phyloP scores from a whole-genome alignment of 2,888 invertebrate species.

The Agrochola lychnidis region DNA sequence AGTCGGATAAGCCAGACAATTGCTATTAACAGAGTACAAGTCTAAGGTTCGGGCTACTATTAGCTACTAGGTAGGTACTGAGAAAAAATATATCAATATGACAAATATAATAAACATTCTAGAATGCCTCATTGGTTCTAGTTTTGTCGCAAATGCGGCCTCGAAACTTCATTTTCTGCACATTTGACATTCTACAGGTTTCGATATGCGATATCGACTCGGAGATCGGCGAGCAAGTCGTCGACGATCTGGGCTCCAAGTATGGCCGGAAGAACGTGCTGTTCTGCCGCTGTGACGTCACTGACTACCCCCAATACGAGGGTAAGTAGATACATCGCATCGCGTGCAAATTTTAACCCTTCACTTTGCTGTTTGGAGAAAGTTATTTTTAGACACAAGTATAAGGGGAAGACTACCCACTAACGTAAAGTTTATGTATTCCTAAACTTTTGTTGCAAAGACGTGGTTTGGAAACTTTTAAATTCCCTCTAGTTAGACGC shows the following conservation, averaged over 20 bases:
- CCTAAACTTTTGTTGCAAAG: background rate
- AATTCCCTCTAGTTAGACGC: background rate
- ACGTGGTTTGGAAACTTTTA: background rate
- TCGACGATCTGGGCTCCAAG: constrained; percentile 91
- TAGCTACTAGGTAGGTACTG: too few relatives aligned
- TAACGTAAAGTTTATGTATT: background rate
- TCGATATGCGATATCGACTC: constrained; percentile 94
- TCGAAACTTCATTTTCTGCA: background rate
- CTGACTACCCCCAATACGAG: constrained; percentile 95
- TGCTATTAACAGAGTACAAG: too few relatives aligned
- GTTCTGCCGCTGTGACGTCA: constrained; percentile 94
- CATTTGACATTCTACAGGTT: constrained; percentile 87
- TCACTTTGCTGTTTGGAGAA: constrained; percentile 7
- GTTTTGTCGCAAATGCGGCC: background rate
- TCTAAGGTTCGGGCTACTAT: too few relatives aligned
- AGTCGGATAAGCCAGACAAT: too few relatives aligned
- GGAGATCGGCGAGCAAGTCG: constrained; percentile 93
- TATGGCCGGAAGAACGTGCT: constrained; percentile 93
- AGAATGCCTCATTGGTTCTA: background rate
- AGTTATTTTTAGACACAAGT: constrained; percentile 31
- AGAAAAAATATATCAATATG: background rate
- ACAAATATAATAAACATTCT: background rate
- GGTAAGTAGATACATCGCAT: constrained; percentile 83
- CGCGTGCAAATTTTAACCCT: constrained; percentile 48
- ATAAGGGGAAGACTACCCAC: constrained; percentile 3